Base-by-base conservation (phyloP, 1,140 invertebrate genomes). In the Trichomalopsis sarcophagae region DNA sequence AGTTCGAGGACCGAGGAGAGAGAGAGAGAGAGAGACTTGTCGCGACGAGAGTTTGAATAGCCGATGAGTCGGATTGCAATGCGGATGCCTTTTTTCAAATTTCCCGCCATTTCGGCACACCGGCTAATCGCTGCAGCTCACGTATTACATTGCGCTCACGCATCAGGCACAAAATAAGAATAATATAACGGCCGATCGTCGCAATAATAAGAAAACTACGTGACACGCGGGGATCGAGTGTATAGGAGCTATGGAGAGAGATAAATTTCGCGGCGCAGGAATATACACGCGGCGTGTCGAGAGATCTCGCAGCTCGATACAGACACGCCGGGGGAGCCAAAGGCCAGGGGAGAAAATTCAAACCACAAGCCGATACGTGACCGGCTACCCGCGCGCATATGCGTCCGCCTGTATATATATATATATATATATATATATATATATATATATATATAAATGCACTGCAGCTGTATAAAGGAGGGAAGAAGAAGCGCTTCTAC, bases 341-440 rank as follows among this genome's bases (percentile, higher is more conserved):
- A 27, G 23, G 66, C 66, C 47, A 50, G 13, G 47, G 44, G 50
- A 21, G 14, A 62, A 62, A 62, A 62, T 62, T 62, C 21, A 62
- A 62, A 62, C 55, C 55, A 62, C 55, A 62, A 62, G 55, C 55
- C 55, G 55, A 62, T 62, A 62, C 55, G 55, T 62, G 55, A 62
- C 55, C 55, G 55, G 17, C 55, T 62, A 62, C 55, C 55, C 55
- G 55, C 6, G 55, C 55, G 55, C 17, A 62, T 62, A 62, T 62
- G 55, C 55, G n/a, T 62, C 21, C 21, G 33, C 13, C 44, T 14
- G 47, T 17, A 17, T 62, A 62, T n/a, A 62, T 62, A 9, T n/a
- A n/a, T 62, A 62, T 62, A 9, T n/a, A n/a, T 62, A 62, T 62
- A 9, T n/a, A n/a, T 62, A 62, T n/a, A n/a, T 17, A 17, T 62